Evolutionary conservation across 2,888 invertebrate genomes (phyloP), one percentile per base, ranked within the genome.

Genomic region (Celastrina argiolus): DNA sequence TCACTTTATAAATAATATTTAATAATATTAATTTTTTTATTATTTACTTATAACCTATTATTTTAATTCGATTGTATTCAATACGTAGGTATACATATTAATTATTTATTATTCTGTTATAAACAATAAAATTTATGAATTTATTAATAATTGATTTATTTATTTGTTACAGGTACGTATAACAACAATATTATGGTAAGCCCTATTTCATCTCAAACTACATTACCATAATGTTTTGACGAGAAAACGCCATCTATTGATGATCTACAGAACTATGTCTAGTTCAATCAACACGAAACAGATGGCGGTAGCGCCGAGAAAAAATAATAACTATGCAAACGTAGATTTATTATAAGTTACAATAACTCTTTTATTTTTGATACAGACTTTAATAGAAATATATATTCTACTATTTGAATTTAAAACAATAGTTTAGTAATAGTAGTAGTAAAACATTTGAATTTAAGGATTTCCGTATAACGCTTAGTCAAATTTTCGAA

Each of bases 121-220:
- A 51, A 51, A 6, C 51, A 26, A 51, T 31, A 8, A 59, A 22
- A 12, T 59, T 7, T 18, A 45, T 41, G 4, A 26, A 34, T 18
- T 31, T 26, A 16, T 42, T 45, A 64, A 16, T 12, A 31, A 45
- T 12, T 45, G 2, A 22, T 61, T 45, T 64, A 64, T 18, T 45
- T 34, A n/a, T 42, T 72, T 72, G 68, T 84, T 83, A 58, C 85
- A 85, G 84, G 84, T 85, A 85, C 70, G 85, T 82, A 74, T 18
- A 63, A 22, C 36, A 10, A 26, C 14, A 26, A 18, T 5, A 12
- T 51, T 34, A 39, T 6, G 61, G 39, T 61, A 61, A 61, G 61
- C 59, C 10, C 14, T 14, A 18, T 51, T 22, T 51, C 18, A 18
- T 10, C 2, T 3, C 6, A 3, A 51, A 51, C 12, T 22, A 12